A percentile compares a stretch with the other conserved stretches of the same genome.
Conservation (phyloP, 2,797 vertebrate species). For the Enteromius trimaculatus region DNA sequence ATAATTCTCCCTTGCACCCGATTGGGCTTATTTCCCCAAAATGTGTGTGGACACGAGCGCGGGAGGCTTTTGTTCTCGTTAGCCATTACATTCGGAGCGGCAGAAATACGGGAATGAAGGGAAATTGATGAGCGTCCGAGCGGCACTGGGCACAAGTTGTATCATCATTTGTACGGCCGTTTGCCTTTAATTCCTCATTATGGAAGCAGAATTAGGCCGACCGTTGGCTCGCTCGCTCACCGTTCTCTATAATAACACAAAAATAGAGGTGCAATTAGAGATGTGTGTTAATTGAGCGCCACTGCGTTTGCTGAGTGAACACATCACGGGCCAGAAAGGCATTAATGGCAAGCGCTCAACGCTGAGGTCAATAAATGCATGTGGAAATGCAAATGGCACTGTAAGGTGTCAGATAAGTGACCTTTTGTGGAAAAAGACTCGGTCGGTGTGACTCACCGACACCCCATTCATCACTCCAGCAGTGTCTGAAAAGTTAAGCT, state of each 20-base stretch:
- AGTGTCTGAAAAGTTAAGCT: neutral
- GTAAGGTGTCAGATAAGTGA: constrained; percentile 58
- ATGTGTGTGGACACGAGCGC: constrained; percentile 72
- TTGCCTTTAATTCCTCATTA: constrained; percentile 90
- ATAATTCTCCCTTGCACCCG: constrained; percentile 90
- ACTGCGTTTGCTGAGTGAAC: constrained; percentile 86
- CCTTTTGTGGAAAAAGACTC: constrained; percentile 2
- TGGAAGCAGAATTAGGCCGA: constrained; percentile 82
- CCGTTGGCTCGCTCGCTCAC: neutral
- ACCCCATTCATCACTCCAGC: neutral
- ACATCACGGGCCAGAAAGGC: constrained; percentile 79
- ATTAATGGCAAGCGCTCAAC: constrained; percentile 84
- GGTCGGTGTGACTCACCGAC: neutral
- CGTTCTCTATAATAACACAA: constrained; percentile 69
- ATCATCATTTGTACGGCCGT: constrained; percentile 87
- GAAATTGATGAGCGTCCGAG: constrained; percentile 76
- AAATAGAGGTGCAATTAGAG: constrained; percentile 80
- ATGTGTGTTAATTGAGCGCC: constrained; percentile 87
- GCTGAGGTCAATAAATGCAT: constrained; percentile 71
- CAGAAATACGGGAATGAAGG: constrained; percentile 62
- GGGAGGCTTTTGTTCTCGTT: constrained; percentile 74
- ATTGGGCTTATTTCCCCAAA: constrained; percentile 84
- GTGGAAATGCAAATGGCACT: constrained; percentile 76
- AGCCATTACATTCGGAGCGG: constrained; percentile 67
- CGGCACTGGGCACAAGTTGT: constrained; percentile 80